phyloP scores from a whole-genome alignment of 2,888 invertebrate species.

The Euphydryas editha region DNA sequence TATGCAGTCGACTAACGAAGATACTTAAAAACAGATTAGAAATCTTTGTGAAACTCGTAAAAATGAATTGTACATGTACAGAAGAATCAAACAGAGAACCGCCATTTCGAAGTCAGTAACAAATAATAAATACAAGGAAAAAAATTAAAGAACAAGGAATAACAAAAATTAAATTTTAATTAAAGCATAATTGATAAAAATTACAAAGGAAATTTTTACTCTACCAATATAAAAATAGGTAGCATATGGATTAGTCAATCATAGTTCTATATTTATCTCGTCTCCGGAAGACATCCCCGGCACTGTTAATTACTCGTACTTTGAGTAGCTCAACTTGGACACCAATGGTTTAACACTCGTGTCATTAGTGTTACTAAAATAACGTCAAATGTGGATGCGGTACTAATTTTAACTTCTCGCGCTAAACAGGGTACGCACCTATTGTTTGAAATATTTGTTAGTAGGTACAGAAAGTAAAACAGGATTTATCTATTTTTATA shows the following conservation, averaged over 20 bases:
- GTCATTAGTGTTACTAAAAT: conserved; percentile 29
- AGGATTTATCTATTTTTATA: not conserved
- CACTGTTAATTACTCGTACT: conserved; percentile 30
- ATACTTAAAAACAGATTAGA: too few species aligned
- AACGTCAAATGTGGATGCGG: conserved; percentile 14
- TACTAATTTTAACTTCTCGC: not conserved
- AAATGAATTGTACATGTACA: too few species aligned
- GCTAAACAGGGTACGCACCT: not conserved
- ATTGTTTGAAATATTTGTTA: not conserved
- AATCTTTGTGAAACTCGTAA: too few species aligned
- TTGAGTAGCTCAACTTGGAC: conserved; percentile 32
- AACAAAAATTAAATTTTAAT: not conserved
- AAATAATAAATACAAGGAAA: too few species aligned
- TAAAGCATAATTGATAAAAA: not conserved
- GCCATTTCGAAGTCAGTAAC: too few species aligned
- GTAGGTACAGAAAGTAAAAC: not conserved
- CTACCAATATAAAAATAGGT: conserved; percentile 25
- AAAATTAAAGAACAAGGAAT: too few species aligned
- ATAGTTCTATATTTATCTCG: conserved; percentile 20
- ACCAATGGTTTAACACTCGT: conserved; percentile 27
- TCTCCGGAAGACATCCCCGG: conserved; percentile 31
- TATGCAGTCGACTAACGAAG: too few species aligned
- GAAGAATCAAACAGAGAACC: too few species aligned
- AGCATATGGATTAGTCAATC: conserved; percentile 22
- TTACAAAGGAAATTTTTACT: conserved; percentile 1